Conservation (phyloP, 35 echinoderm and acorn worm genomes). For the Eucidaris tribuloides region DNA sequence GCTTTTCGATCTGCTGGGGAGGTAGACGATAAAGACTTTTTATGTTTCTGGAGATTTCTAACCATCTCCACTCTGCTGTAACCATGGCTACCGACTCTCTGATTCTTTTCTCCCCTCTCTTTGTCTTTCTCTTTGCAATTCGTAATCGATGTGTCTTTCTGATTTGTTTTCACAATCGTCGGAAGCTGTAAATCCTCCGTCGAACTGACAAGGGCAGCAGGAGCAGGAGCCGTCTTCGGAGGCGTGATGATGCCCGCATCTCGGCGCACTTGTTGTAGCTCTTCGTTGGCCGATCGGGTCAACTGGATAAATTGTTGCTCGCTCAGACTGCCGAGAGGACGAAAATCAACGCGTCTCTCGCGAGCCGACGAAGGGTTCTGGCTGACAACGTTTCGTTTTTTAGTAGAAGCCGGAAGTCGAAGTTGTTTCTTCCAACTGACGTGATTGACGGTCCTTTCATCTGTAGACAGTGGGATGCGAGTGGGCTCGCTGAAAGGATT, state of each 20-base stretch:
- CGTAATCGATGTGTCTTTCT: not conserved
- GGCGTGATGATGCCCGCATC: not conserved
- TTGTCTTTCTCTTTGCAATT: not conserved
- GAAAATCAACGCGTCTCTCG: not conserved
- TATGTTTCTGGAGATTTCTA: conserved; percentile 8
- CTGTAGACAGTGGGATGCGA: not conserved
- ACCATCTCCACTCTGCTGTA: conserved; percentile 20
- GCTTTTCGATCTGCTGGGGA: not conserved
- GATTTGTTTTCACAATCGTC: not conserved
- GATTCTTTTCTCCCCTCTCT: not conserved
- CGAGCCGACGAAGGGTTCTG: not conserved
- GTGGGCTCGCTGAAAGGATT: conserved; percentile 21
- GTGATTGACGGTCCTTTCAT: conserved; percentile 16
- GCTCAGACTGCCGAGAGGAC: not conserved
- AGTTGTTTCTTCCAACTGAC: not conserved
- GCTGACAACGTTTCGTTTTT: not conserved
- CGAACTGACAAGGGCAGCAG: not conserved
- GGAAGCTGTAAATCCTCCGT: conserved; percentile 7
- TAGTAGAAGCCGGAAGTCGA: not conserved
- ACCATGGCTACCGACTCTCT: not conserved
- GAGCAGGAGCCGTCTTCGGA: not conserved
- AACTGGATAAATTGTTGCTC: not conserved
- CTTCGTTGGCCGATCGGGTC: not conserved
- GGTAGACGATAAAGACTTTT: not conserved
- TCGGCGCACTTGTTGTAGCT: not conserved